Conservation (phyloP, 2,797 vertebrate genomes). For the Gadopsis bispinosus region DNA sequence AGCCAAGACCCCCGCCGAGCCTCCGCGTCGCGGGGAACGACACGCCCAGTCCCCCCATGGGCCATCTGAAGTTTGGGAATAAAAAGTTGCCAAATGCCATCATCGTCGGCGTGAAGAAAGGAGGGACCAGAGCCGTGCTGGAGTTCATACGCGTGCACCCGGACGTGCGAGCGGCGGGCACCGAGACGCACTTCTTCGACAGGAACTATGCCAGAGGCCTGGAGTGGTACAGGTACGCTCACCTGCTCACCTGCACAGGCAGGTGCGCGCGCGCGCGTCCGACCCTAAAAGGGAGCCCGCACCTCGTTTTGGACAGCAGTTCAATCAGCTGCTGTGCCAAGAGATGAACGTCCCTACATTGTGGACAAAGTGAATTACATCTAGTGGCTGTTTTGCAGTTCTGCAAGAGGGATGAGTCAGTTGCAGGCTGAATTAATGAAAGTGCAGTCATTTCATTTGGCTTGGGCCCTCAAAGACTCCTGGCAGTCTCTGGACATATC, state of each 20-base stretch:
- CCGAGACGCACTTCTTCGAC: conserved; percentile 95
- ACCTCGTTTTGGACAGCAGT: too few species aligned
- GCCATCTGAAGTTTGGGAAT: conserved; percentile 83
- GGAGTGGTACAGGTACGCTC: conserved; percentile 92
- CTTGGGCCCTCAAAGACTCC: neutral
- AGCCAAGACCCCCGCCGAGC: conserved; percentile 45
- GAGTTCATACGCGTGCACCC: conserved; percentile 93
- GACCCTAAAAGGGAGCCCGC: too few species aligned
- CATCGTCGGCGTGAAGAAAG: conserved; percentile 94
- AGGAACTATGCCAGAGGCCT: conserved; percentile 91
- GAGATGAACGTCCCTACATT: neutral
- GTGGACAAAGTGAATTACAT: neutral
- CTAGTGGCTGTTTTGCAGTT: neutral
- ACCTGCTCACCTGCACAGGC: conserved; percentile 39
- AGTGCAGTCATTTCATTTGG: conserved; percentile 3
- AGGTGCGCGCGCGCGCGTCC: too few species aligned
- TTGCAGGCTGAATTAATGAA: neutral
- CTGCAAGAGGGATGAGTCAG: neutral
- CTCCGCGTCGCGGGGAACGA: conserved; percentile 65
- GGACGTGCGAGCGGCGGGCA: conserved; percentile 91
- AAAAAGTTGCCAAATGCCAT: conserved; percentile 92
- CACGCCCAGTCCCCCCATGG: conserved; percentile 66
- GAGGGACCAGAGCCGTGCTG: conserved; percentile 92
- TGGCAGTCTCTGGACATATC: conserved; percentile 17
- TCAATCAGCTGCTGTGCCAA: neutral